These are phyloP conservation scores for Poecilia gillii DNA, from an alignment of 2,797 vertebrate genomes.

Conservation along the genomic window DNA sequence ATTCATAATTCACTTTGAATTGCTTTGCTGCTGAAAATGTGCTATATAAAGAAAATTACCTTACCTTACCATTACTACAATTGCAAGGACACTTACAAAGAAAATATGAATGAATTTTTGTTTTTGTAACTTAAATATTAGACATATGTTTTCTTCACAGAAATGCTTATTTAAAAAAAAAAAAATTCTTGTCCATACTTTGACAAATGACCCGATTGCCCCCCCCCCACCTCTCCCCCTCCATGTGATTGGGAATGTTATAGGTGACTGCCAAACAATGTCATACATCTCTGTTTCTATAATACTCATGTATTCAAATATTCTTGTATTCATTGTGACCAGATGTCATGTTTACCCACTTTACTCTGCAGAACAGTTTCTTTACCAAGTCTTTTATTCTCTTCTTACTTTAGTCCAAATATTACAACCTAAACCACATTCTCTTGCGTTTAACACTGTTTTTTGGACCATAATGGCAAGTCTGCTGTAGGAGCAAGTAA, in stretches of 20 bases:
- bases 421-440: background rate
- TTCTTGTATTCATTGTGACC: background rate
- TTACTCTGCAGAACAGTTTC: background rate
- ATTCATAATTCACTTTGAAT: no score
- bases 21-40: no score
- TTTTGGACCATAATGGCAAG: background rate
- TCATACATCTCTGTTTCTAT: background rate
- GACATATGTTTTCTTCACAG: background rate
- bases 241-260: no score
- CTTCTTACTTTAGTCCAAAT: background rate
- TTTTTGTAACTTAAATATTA: background rate
- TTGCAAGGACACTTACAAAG: background rate
- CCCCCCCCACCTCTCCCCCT: no score
- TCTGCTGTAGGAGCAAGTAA: background rate
- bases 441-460: background rate
- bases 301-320: background rate
- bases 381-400: background rate
- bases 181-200: background rate
- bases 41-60: no score
- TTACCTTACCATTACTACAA: background rate
- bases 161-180: background rate
- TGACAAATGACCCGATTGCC: background rate
- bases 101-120: background rate
- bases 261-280: background rate
- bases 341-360: background rate